Base-by-base conservation (phyloP, 2,113 vertebrate species). In the Stictonetta naevosa region DNA sequence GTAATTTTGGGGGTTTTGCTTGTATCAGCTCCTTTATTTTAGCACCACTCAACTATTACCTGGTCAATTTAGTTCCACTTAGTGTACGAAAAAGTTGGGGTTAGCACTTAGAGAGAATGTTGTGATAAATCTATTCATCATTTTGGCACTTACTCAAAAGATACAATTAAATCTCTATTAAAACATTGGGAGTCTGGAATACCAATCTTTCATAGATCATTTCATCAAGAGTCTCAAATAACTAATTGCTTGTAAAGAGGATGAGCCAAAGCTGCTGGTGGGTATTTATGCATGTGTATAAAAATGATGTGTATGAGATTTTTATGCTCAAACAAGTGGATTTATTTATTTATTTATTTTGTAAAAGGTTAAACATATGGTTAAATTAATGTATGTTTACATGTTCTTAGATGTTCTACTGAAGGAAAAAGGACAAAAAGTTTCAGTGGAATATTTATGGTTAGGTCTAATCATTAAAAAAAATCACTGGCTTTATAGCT, bases 141-240 rank as follows among this genome's bases (percentile, higher is more conserved):
- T 21, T 94, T 95, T 86, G 86, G 52, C 73, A 74, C 34, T 90
- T 88, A 72, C n/a, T 21, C 69, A 84, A 88, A 95, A 92, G 58
- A 44, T 62, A 66, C 53, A 72, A 92, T 93, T 96, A 96, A 88
- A 81, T 88, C 36, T 75, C 83, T 82, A 14, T 96, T 94, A 90
- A 81, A 79, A 25, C 44, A 10, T 6, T 72, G 14, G 12, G 21
- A 50, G 46, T 72, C 44, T 75, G 79, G 52, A 94, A 92, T 59
- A 71, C n/a, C 59, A 38, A 56, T 86, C 56, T 94, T 92, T 82
- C 86, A 88, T 66, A 92, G 48, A 68, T 60, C 69, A 82, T 95
- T 95, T 93, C 17, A 68, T 92, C 46, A 92, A 73, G 88, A 78
- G 13, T 38, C 26, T 95, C 36, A 86, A 20, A 60, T 50, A 75